Evolutionary conservation across 2,888 invertebrate genomes (phyloP).

Genomic region (Dione vanillae): DNA sequence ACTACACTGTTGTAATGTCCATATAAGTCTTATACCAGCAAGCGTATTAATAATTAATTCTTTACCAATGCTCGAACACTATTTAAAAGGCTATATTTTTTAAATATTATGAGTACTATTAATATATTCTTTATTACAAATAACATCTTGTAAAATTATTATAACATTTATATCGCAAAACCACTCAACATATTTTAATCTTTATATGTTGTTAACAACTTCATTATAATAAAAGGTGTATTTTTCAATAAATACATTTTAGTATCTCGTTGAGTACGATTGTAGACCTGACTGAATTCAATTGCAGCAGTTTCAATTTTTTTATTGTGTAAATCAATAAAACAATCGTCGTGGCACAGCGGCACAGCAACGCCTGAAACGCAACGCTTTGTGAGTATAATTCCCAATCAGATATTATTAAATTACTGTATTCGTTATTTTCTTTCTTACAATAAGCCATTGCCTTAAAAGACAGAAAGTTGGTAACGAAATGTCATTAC

Average conservation of each 20-base stretch:
- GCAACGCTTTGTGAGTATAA: too few species aligned
- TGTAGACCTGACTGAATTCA: neutral
- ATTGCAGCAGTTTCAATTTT: too few species aligned
- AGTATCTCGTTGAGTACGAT: neutral
- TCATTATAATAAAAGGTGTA: conserved; percentile 22
- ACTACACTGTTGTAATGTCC: neutral
- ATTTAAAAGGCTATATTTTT: conserved; percentile 8
- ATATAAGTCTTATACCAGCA: neutral
- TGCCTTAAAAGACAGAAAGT: too few species aligned
- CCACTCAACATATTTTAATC: conserved; percentile 23
- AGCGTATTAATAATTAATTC: neutral
- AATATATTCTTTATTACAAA: neutral
- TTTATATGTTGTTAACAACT: conserved; percentile 20
- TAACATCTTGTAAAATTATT: neutral
- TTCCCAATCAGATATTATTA: too few species aligned
- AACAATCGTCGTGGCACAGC: too few species aligned
- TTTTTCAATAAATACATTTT: neutral
- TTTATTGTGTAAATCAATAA: too few species aligned
- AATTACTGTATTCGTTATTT: too few species aligned
- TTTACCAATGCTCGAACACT: neutral
- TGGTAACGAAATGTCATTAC: too few species aligned
- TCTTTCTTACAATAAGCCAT: too few species aligned
- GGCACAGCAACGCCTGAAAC: too few species aligned
- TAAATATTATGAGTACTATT: neutral
- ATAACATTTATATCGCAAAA: conserved; percentile 1